phyloP scores from a whole-genome alignment of 2,113 vertebrate genomes.

The Melozone crissalis region DNA sequence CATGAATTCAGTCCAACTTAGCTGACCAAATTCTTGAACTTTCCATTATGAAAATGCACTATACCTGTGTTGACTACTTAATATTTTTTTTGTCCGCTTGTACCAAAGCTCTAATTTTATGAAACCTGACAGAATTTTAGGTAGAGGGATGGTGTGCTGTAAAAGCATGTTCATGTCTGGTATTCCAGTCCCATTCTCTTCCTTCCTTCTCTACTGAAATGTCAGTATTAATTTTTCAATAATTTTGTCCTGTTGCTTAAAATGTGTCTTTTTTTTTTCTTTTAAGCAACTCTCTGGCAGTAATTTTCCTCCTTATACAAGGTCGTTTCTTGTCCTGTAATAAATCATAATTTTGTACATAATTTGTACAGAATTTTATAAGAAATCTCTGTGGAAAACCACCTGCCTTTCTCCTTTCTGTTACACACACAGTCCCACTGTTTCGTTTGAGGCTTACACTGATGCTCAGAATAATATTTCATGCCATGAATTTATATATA shows the following conservation, averaged over 20 bases:
- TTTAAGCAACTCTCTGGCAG: not conserved
- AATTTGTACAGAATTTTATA: not conserved
- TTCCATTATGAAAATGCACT: not conserved
- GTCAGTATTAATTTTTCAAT: not conserved
- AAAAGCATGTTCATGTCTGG: not conserved
- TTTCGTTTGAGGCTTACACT: not conserved
- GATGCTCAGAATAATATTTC: not conserved
- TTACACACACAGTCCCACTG: not conserved
- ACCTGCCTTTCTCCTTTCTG: not conserved
- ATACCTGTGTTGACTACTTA: not conserved
- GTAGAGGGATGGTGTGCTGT: not conserved
- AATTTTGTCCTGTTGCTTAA: not conserved
- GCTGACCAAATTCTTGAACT: not conserved
- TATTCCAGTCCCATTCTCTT: not conserved
- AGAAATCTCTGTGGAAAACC: not conserved
- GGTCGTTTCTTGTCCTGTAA: not conserved
- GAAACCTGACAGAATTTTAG: not conserved
- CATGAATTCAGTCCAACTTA: not conserved
- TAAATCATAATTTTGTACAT: not conserved
- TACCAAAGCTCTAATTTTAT: not conserved
- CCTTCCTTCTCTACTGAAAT: not conserved
- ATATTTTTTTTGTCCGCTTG: not conserved
- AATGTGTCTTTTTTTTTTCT: not conserved
- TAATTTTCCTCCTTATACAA: not conserved
- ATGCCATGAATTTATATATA: accelerated